Percentiles rank a stretch among this genome's conserved stretches.
Evolutionary conservation across 2,113 vertebrate genomes (phyloP).

Genomic region (Alexandromys fortis): DNA sequence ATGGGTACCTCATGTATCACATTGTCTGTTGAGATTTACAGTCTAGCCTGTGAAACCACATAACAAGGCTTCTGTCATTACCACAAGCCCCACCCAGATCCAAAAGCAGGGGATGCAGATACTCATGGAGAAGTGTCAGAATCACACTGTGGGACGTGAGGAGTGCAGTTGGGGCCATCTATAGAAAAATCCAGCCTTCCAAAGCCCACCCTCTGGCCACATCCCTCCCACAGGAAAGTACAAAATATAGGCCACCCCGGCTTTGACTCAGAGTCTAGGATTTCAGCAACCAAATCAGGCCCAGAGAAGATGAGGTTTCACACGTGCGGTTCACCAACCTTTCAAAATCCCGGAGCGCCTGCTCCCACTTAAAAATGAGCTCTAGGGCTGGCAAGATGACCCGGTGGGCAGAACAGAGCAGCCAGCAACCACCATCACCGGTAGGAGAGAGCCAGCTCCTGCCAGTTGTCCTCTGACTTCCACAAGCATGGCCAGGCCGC

Average conservation of each 20-base stretch:
- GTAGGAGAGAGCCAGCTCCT: not conserved
- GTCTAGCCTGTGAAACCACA: not conserved
- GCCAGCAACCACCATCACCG: not conserved
- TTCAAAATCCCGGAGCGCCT: not conserved
- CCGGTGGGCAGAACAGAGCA: not conserved
- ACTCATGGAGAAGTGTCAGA: not conserved
- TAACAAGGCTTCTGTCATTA: not conserved
- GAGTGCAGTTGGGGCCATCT: not conserved
- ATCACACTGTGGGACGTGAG: not conserved
- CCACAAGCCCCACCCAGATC: not conserved
- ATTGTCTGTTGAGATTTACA: not conserved
- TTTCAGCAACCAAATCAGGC: not conserved
- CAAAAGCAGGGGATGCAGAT: not conserved
- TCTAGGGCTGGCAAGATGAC: not conserved
- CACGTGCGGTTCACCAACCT: not conserved
- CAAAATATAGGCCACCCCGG: not conserved
- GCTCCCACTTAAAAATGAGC: not conserved
- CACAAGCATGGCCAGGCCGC: accelerated
- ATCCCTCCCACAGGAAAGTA: not conserved
- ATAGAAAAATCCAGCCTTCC: not conserved
- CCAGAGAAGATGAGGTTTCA: not conserved
- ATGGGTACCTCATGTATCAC: not conserved
- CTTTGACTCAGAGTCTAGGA: not conserved
- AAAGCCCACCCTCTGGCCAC: not conserved
- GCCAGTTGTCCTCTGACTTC: not conserved